Conservation (phyloP, 2,113 vertebrate genomes). For the human region GRCh38 chr12:44507001-44507500, state of each 20-base stretch:
- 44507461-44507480: neutral
- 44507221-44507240: neutral
- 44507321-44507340: neutral
- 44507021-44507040: neutral
- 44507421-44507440: neutral
- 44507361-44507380: neutral
- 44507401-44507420: neutral
- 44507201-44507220: neutral
- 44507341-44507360: neutral
- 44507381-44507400: neutral
- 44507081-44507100: constrained; percentile 11
- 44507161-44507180: neutral
- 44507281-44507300: neutral
- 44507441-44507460: neutral
- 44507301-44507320: neutral
- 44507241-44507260: constrained; percentile 22
- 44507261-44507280: neutral
- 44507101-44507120: neutral
- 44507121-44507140: constrained; percentile 7
- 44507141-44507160: neutral
- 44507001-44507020: neutral
- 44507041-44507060: neutral
- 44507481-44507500: neutral
- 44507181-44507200: neutral
- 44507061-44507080: constrained; percentile 6